Evolutionary conservation across 2,888 invertebrate species (phyloP).

Genomic region (Leptothorax acervorum): DNA sequence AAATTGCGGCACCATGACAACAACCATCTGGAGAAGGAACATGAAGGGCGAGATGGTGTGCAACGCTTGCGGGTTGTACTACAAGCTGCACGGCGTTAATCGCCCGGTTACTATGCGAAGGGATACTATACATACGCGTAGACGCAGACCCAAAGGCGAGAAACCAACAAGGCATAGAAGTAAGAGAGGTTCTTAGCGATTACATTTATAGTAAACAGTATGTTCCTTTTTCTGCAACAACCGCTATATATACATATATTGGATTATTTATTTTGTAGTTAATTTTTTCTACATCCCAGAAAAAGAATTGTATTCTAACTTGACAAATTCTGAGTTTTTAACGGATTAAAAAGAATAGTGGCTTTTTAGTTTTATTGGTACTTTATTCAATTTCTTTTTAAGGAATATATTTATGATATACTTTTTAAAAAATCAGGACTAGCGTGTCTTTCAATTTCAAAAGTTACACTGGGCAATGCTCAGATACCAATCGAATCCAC

Average conservation of each 20-base stretch:
- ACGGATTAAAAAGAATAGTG: background rate
- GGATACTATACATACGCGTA: slow-evolving; percentile 97
- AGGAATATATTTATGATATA: background rate
- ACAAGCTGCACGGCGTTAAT: slow-evolving; percentile 97
- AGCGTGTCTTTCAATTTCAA: background rate
- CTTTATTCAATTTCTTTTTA: background rate
- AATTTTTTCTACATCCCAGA: background rate
- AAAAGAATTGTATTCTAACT: background rate
- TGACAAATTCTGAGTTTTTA: background rate
- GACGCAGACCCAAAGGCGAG: slow-evolving; percentile 93
- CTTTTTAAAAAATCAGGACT: background rate
- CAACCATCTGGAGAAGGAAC: slow-evolving; percentile 99
- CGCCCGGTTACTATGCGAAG: slow-evolving; percentile 98
- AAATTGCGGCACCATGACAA: slow-evolving; percentile 98
- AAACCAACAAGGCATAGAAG: slow-evolving; percentile 85
- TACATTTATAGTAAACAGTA: background rate
- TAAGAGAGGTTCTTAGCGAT: slow-evolving; percentile 63
- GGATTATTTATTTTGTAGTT: background rate
- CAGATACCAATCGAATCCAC: background rate
- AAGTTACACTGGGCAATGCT: background rate
- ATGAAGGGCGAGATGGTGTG: slow-evolving; percentile 99
- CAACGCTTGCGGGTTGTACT: slow-evolving; percentile 99
- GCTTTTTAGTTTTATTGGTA: background rate
- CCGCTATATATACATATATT: background rate
- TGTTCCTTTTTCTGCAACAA: background rate